These are phyloP conservation scores for Plagodis pulveraria DNA, from an alignment of 2,888 invertebrate genomes.

Conservation along the genomic window DNA sequence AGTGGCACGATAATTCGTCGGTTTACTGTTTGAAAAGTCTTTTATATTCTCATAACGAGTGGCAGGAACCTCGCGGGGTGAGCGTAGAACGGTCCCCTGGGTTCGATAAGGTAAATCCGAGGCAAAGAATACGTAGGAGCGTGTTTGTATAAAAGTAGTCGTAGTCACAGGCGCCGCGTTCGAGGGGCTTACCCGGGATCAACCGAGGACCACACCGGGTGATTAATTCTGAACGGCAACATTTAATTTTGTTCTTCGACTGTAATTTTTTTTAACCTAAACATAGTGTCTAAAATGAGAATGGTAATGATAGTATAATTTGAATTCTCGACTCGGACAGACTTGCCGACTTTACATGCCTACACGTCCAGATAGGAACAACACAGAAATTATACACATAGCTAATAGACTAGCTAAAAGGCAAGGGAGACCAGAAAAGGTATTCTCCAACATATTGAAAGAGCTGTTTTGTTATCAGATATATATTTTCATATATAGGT, in stretches of 20 bases:
- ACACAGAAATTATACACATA: too few relatives aligned
- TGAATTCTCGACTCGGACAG: too few relatives aligned
- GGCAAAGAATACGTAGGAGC: constrained; percentile 21
- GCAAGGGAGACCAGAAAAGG: too few relatives aligned
- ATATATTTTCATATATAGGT: too few relatives aligned
- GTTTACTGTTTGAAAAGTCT: constrained; percentile 61
- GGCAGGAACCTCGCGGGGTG: constrained; percentile 42
- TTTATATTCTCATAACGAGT: constrained; percentile 64
- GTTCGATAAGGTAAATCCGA: constrained; percentile 75
- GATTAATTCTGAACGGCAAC: constrained; percentile 26
- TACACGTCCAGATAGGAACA: too few relatives aligned
- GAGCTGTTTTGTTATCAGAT: too few relatives aligned
- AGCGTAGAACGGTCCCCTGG: constrained; percentile 60
- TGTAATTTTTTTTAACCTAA: too few relatives aligned
- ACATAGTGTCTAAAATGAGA: too few relatives aligned
- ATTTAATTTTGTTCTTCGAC: neutral
- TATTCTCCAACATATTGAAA: too few relatives aligned
- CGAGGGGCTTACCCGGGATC: constrained; percentile 62
- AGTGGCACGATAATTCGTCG: constrained; percentile 55
- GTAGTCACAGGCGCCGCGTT: constrained; percentile 65
- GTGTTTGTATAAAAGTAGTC: constrained; percentile 49
- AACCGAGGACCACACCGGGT: constrained; percentile 69
- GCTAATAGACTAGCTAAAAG: too few relatives aligned
- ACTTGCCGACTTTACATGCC: too few relatives aligned
- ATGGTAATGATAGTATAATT: too few relatives aligned